A percentile compares a stretch with the other conserved stretches of the same genome.
Conservation (phyloP, 2,797 vertebrate species). For the Triplophysa bombifrons region DNA sequence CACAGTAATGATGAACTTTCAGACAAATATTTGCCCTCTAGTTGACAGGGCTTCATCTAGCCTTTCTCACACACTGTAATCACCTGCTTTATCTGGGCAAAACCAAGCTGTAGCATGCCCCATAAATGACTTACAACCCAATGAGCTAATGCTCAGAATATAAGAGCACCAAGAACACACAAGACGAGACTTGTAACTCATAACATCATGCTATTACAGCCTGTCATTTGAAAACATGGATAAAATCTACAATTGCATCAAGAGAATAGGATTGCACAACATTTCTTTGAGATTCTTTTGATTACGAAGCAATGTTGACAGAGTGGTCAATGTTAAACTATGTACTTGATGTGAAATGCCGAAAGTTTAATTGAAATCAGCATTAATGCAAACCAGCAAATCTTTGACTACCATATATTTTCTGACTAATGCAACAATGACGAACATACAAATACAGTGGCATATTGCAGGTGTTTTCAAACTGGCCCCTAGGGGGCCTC, state of each 20-base stretch:
- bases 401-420: neutral
- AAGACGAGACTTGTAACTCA: slow-evolving; percentile 32
- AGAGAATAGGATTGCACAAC: slow-evolving; percentile 11
- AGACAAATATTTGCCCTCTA: slow-evolving; percentile 33
- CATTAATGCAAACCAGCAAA: neutral
- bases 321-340: neutral
- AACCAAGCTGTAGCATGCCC: slow-evolving; percentile 43
- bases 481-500: neutral
- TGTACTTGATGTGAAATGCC: neutral
- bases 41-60: slow-evolving; percentile 22
- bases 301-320: neutral
- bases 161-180: neutral
- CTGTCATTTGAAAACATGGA: neutral
- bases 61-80: slow-evolving; percentile 34
- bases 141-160: slow-evolving; percentile 39
- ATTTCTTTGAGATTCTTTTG: neutral
- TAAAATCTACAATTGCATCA: slow-evolving; percentile 8
- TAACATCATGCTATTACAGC: slow-evolving; percentile 10
- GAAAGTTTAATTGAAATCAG: neutral
- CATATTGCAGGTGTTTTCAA: too few species aligned
- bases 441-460: neutral
- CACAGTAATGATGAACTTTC: slow-evolving; percentile 25
- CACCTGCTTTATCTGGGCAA: slow-evolving; percentile 31
- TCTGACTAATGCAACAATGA: neutral
- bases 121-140: slow-evolving; percentile 36